These are phyloP conservation scores for Brachypteracias leptosomus DNA, from an alignment of 2,113 vertebrate species.

Conservation along the genomic window DNA sequence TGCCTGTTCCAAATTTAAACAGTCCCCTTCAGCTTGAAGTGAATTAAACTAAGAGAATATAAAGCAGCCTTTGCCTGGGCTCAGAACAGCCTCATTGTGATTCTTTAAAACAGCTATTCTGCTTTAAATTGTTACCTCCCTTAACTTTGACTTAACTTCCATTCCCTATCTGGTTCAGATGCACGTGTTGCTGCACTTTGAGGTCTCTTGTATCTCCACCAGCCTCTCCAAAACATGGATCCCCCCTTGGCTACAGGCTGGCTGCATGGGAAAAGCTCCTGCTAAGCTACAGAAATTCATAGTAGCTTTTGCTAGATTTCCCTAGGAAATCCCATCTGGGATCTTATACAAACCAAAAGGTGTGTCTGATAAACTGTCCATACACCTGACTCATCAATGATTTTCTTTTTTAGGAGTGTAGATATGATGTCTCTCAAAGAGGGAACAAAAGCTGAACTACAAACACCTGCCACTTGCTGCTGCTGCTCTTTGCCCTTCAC, in stretches of 20 bases:
- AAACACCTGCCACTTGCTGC: neutral
- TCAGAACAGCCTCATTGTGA: neutral
- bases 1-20: neutral
- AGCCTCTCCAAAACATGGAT: neutral
- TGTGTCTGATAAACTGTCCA: neutral
- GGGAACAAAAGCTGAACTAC: neutral
- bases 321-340: neutral
- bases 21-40: neutral
- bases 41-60: neutral
- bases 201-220: neutral
- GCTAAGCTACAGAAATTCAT: neutral
- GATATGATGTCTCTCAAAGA: neutral
- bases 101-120: neutral
- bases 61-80: neutral
- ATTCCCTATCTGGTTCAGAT: neutral
- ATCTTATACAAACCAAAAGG: neutral
- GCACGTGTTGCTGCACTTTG: rapidly evolving
- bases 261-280: neutral
- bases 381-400: neutral
- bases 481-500: neutral
- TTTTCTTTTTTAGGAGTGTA: neutral
- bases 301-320: neutral
- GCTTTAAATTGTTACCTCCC: neutral
- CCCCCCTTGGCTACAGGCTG: neutral
- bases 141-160: neutral